Conservation (phyloP, 2,113 vertebrate genomes). For the Malurus elegans region DNA sequence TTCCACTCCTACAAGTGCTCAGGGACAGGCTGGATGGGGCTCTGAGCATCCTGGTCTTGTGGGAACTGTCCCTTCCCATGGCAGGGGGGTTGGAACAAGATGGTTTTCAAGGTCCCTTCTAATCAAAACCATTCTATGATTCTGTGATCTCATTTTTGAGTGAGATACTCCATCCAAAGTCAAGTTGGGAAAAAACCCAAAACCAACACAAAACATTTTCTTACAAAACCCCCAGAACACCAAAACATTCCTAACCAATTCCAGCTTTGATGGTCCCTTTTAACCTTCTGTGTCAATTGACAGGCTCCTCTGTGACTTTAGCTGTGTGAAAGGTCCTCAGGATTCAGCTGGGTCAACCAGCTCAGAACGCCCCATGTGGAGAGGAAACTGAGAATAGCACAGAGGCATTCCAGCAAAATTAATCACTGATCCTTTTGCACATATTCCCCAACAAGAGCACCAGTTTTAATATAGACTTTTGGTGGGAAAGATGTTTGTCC, state of each 20-base stretch:
- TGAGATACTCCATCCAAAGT: not conserved
- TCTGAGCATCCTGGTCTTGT: not conserved
- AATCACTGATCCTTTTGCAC: not conserved
- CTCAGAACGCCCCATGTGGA: not conserved
- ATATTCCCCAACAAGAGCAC: not conserved
- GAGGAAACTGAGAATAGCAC: not conserved
- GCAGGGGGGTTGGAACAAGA: not conserved
- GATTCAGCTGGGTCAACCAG: not conserved
- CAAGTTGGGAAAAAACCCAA: not conserved
- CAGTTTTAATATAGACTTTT: not conserved
- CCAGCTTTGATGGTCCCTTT: not conserved
- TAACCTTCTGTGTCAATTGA: not conserved
- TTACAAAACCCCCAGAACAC: not conserved
- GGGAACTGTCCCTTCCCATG: not conserved
- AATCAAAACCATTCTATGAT: not conserved
- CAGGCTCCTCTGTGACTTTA: not conserved
- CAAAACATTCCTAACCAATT: not conserved
- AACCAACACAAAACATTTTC: not conserved
- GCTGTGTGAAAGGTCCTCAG: not conserved
- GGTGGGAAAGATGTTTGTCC: not conserved
- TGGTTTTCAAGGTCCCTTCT: not conserved
- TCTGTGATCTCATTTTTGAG: not conserved
- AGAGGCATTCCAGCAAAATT: slow-evolving; percentile 6
- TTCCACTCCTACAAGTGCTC: not conserved
- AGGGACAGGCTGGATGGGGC: rapidly evolving